phyloP scores from a whole-genome alignment of 2,888 invertebrate species.

The Eristalinus aeneus region DNA sequence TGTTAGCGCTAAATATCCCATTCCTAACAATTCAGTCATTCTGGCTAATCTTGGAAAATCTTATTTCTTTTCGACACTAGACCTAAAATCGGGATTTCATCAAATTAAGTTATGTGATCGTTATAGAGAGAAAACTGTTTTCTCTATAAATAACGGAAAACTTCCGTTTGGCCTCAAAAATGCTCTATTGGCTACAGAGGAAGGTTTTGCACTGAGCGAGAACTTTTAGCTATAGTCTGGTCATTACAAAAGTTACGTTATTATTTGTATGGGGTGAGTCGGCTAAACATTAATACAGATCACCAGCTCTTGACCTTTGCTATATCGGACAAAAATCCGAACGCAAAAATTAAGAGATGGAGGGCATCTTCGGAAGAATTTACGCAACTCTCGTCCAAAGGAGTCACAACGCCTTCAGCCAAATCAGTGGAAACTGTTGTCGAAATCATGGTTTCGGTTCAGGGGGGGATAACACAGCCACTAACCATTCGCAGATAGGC shows the following conservation, averaged over 20 bases:
- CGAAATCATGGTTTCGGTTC: conserved; percentile 1
- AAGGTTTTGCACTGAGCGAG: conserved; percentile 41
- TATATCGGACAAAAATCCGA: no score
- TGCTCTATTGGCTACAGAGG: conserved; percentile 75
- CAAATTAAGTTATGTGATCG: conserved; percentile 75
- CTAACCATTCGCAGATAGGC: background rate
- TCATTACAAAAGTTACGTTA: no score
- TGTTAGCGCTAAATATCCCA: conserved; percentile 75
- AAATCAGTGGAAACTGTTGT: background rate
- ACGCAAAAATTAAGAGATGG: no score
- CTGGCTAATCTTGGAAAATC: conserved; percentile 76
- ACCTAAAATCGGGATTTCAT: conserved; percentile 78
- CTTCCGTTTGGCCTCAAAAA: conserved; percentile 79
- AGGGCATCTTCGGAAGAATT: no score
- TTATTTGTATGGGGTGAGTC: no score
- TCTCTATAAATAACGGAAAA: conserved; percentile 75
- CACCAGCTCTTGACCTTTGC: no score
- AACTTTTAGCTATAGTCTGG: no score
- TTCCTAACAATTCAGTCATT: conserved; percentile 77
- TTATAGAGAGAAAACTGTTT: conserved; percentile 77
- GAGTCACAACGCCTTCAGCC: conserved; percentile 15
- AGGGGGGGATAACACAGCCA: background rate
- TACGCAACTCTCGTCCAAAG: background rate
- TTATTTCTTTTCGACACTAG: conserved; percentile 77
- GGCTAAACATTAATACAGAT: no score